Evolutionary conservation across 2,888 invertebrate genomes (phyloP).

Genomic region (Pilophorus perplexus): DNA sequence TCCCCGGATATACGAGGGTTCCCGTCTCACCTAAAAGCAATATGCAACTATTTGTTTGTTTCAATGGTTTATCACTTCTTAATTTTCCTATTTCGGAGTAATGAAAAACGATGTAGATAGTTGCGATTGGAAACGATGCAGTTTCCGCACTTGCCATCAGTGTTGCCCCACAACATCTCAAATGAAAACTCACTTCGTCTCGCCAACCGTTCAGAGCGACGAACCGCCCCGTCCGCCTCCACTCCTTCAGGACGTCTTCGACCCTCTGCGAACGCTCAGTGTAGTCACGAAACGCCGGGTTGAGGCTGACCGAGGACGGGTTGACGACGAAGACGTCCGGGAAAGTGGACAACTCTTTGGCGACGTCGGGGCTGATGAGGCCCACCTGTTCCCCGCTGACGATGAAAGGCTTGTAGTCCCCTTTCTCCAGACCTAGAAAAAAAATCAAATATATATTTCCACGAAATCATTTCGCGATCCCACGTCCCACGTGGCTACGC

Average conservation of each 20-base stretch:
- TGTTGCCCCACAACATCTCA: too few relatives aligned
- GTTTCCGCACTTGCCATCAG: too few relatives aligned
- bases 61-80: too few relatives aligned
- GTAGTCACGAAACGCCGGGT: constrained; percentile 83
- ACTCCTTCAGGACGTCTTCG: constrained; percentile 73
- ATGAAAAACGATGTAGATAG: too few relatives aligned
- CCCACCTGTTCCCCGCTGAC: constrained; percentile 89
- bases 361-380: constrained; percentile 77
- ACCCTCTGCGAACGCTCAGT: constrained; percentile 74
- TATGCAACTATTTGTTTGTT: too few relatives aligned
- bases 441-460: too few relatives aligned
- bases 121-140: too few relatives aligned
- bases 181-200: constrained; percentile 70
- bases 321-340: constrained; percentile 77
- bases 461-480: too few relatives aligned
- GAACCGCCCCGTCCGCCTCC: constrained; percentile 72
- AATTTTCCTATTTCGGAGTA: too few relatives aligned
- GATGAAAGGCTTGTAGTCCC: constrained; percentile 80
- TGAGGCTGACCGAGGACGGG: constrained; percentile 72
- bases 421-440: constrained; percentile 67
- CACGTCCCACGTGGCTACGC: too few relatives aligned
- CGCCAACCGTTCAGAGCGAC: constrained; percentile 86
- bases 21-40: too few relatives aligned
- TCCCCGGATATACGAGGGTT: too few relatives aligned
- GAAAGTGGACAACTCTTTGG: constrained; percentile 74